phyloP scores from a whole-genome alignment of 1,140 invertebrate species.

The Aphaenogaster ashmeadi region DNA sequence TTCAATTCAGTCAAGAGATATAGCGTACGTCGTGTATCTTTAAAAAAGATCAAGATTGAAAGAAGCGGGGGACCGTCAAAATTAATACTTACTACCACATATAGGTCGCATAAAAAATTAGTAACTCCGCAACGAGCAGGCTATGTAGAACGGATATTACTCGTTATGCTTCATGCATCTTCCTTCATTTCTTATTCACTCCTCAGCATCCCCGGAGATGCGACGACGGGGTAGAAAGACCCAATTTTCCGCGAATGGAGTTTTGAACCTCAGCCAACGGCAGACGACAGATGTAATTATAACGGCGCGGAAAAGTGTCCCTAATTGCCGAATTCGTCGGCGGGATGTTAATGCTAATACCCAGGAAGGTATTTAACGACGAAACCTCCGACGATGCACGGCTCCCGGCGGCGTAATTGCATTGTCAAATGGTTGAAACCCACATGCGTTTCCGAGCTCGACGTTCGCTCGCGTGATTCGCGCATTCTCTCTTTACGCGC shows the following conservation, averaged over 20 bases:
- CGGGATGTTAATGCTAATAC: constrained; percentile 50
- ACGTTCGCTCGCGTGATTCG: neutral
- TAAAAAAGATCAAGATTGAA: neutral
- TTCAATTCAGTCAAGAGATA: neutral
- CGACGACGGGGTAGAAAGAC: neutral
- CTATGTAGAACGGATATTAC: constrained; percentile 27
- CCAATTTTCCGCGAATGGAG: constrained; percentile 37
- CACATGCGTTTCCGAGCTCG: neutral
- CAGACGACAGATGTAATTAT: constrained; percentile 66
- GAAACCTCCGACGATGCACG: constrained; percentile 5
- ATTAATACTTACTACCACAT: constrained; percentile 14
- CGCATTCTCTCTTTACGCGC: neutral
- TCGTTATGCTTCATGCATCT: constrained; percentile 16
- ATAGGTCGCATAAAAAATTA: constrained; percentile 24
- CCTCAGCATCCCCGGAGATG: constrained; percentile 6
- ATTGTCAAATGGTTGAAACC: constrained; percentile 25
- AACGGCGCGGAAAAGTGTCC: constrained; percentile 66
- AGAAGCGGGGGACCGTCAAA: neutral
- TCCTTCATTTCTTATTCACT: constrained; percentile 31
- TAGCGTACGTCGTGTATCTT: neutral
- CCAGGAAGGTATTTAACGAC: constrained; percentile 26
- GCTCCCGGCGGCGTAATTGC: constrained; percentile 40
- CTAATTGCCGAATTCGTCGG: constrained; percentile 70
- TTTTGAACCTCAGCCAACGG: constrained; percentile 67
- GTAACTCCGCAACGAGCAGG: neutral